Percentiles rank a stretch among this genome's conserved stretches.
These are phyloP conservation scores for Drosophila borborema DNA, from an alignment of 2,888 invertebrate genomes.

Conservation along the genomic window DNA sequence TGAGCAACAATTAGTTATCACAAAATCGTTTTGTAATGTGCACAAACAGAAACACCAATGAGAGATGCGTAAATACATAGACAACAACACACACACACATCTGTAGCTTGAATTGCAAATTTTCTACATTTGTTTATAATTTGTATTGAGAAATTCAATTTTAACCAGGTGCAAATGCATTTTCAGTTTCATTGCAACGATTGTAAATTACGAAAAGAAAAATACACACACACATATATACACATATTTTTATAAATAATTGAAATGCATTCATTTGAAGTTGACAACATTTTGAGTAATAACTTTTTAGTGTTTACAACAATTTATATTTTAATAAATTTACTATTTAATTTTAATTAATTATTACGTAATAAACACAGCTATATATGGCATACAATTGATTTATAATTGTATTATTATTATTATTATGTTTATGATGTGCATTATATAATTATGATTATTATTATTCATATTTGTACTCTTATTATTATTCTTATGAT, in stretches of 20 bases:
- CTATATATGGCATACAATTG: conserved; percentile 59
- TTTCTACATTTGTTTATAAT: conserved; percentile 58
- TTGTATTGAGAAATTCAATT: conserved; percentile 8
- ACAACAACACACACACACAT: conserved; percentile 8
- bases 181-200: conserved; percentile 42
- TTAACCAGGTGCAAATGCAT: conserved; percentile 41
- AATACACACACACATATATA: background rate
- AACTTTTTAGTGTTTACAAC: conserved; percentile 38
- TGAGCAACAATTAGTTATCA: conserved; percentile 10
- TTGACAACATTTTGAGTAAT: conserved; percentile 43
- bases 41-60: conserved; percentile 45
- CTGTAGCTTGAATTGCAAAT: conserved; percentile 57
- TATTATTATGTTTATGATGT: conserved; percentile 27
- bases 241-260: conserved; percentile 8
- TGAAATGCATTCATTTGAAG: conserved; percentile 21
- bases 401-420: conserved; percentile 49
- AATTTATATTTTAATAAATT: conserved; percentile 50
- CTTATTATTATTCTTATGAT: conserved; percentile 1
- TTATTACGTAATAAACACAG: conserved; percentile 60
- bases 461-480: conserved; percentile 6
- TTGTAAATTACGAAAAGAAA: conserved; percentile 47
- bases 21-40: conserved; percentile 46
- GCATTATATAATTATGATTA: conserved; percentile 26
- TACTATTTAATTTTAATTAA: conserved; percentile 55
- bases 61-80: conserved; percentile 19